Evolutionary conservation across 1,140 invertebrate genomes (phyloP), one percentile per base, ranked within the genome.

Genomic region (Drosophila obscura): DNA sequence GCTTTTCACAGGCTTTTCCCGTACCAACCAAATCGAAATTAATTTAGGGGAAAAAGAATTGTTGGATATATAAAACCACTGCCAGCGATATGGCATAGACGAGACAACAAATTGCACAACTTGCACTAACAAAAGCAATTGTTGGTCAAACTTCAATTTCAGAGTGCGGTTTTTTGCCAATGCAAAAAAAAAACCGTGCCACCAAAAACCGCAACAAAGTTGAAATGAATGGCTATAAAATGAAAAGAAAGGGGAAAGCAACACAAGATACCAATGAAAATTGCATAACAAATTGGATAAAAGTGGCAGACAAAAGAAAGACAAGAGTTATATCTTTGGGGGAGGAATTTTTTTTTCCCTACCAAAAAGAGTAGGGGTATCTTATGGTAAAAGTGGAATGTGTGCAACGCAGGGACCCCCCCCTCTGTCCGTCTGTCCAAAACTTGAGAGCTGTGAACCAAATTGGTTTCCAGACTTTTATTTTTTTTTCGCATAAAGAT

Each of bases 161-260:
- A 75, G 45, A 43, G 52, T 75, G 73, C 43, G 73, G 72, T 75
- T 75, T 64, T 74, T 49, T 31, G 31, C 62, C 28, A 2, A 19
- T 19, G 19, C 0, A 55, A 75, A 55, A 39, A 11, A 39, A 39
- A 11, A 53, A n/a, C n/a, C n/a, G 72, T 62, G 15, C 43, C 66
- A 58, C 71, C 71, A 15, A 59, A 74, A 74, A 74, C 72, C 72
- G 48, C 71, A 75, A 53, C 73, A 75, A 75, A 75, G 71, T 59
- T 55, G 35, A 59, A 75, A 66, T 44, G 61, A 74, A 68, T 48
- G 65, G 51, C 39, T 56, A 41, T 16, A 73, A 28, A 44, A 35
- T 50, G 45, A 55, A 72, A 46, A 60, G 71, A 61, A 61, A 49
- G 16, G 15, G 71, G 46, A 48, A 43, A 24, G 15, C 24, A 31